Conservation (phyloP, 1,140 invertebrate species). For the Drosophila pandora region DNA sequence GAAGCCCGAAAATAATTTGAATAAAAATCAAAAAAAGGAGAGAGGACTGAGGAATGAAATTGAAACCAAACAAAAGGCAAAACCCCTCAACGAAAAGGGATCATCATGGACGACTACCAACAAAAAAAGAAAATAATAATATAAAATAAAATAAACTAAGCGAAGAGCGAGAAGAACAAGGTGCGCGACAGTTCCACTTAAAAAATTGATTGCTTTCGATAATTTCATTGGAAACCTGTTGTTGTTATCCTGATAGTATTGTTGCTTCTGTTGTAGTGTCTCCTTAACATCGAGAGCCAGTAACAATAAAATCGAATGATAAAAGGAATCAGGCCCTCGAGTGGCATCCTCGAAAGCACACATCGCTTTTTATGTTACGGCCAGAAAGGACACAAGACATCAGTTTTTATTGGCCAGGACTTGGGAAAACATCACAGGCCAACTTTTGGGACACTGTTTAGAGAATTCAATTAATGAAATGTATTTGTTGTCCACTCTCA, state of each 20-base stretch:
- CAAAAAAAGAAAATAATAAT: background rate
- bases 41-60: conserved; percentile 57
- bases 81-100: conserved; percentile 49
- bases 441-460: conserved; percentile 37
- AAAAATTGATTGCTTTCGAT: conserved; percentile 81
- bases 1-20: conserved; percentile 70
- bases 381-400: conserved; percentile 46
- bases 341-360: conserved; percentile 42
- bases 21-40: conserved; percentile 66
- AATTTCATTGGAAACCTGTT: conserved; percentile 80
- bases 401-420: conserved; percentile 63
- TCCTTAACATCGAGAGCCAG: conserved; percentile 35
- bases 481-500: conserved; percentile 29
- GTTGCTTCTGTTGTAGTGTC: conserved; percentile 17
- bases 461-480: conserved; percentile 70
- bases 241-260: conserved; percentile 14
- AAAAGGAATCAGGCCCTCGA: conserved; percentile 40
- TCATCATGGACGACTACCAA: conserved; percentile 3
- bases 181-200: conserved; percentile 76
- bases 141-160: background rate
- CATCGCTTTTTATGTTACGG: conserved; percentile 63
- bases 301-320: conserved; percentile 79
- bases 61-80: conserved; percentile 73
- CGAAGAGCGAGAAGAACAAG: conserved; percentile 37
- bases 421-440: conserved; percentile 26